A percentile compares a stretch with the other conserved stretches of the same genome.
Conservation (phyloP, 2,888 invertebrate genomes). For the Ctena decussata region DNA sequence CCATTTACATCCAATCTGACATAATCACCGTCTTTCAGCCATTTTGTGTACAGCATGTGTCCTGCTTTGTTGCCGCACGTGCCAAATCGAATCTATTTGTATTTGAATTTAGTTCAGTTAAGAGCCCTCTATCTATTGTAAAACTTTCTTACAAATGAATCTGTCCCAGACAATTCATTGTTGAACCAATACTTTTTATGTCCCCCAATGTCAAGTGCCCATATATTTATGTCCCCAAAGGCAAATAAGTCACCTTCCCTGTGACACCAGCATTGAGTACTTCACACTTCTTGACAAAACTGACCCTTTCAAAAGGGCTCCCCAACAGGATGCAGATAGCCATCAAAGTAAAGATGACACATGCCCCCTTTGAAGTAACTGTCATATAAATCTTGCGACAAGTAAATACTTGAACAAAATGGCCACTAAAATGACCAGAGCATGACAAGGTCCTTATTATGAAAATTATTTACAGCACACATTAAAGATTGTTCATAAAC, state of each 20-base stretch:
- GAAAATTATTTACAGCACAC: background rate
- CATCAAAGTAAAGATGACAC: slow-evolving; percentile 1
- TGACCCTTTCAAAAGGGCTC: background rate
- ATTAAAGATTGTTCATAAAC: background rate
- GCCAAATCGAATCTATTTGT: too few species aligned
- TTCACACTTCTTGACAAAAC: slow-evolving; percentile 6
- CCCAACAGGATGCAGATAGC: background rate
- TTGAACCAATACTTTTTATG: too few species aligned
- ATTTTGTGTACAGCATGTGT: too few species aligned
- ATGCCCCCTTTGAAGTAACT: background rate
- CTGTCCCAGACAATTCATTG: too few species aligned
- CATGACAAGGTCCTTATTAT: background rate
- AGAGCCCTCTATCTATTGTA: too few species aligned
- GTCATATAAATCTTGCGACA: background rate
- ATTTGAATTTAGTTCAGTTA: too few species aligned
- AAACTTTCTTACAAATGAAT: too few species aligned
- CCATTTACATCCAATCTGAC: too few species aligned
- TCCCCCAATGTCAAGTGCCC: background rate
- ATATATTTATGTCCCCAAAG: background rate
- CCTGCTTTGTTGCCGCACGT: too few species aligned
- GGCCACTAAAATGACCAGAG: background rate
- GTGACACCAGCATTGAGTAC: background rate
- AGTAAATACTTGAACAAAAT: background rate
- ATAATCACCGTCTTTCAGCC: too few species aligned
- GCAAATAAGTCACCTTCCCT: background rate